phyloP scores from a whole-genome alignment of 2,113 vertebrate genomes.

The Prolemur simus region DNA sequence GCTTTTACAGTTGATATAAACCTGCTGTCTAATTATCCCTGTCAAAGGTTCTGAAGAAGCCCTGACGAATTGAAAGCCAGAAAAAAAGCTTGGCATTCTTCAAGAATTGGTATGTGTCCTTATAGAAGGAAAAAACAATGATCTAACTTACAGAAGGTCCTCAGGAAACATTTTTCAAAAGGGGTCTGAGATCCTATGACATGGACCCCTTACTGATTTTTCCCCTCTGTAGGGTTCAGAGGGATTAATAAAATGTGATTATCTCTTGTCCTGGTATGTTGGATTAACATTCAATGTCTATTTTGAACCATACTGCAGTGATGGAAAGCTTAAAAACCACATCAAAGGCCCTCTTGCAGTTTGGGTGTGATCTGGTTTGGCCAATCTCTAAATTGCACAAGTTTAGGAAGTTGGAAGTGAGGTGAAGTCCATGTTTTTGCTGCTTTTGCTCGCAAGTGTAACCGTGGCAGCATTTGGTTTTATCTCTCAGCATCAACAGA shows the following conservation, averaged over 20 bases:
- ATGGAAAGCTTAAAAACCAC: background rate
- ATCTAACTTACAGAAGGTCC: background rate
- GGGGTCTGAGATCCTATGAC: background rate
- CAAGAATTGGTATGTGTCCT: background rate
- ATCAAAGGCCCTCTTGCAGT: background rate
- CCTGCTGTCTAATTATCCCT: background rate
- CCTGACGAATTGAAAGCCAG: constrained; percentile 1
- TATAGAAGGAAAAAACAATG: background rate
- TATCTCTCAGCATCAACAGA: background rate
- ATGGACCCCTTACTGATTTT: background rate
- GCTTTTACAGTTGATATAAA: background rate
- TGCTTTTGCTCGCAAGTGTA: background rate
- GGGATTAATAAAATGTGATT: background rate
- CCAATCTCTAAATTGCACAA: background rate
- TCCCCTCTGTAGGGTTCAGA: background rate
- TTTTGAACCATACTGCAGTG: background rate
- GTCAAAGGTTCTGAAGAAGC: background rate
- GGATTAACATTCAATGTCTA: background rate
- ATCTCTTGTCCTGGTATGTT: background rate
- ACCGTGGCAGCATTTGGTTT: background rate
- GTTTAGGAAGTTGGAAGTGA: background rate
- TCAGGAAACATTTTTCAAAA: background rate
- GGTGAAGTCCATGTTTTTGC: background rate
- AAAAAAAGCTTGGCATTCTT: background rate
- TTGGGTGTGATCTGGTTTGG: background rate